Conservation (phyloP, 2,888 invertebrate genomes). For the Cataglyphis rosenhaueri region DNA sequence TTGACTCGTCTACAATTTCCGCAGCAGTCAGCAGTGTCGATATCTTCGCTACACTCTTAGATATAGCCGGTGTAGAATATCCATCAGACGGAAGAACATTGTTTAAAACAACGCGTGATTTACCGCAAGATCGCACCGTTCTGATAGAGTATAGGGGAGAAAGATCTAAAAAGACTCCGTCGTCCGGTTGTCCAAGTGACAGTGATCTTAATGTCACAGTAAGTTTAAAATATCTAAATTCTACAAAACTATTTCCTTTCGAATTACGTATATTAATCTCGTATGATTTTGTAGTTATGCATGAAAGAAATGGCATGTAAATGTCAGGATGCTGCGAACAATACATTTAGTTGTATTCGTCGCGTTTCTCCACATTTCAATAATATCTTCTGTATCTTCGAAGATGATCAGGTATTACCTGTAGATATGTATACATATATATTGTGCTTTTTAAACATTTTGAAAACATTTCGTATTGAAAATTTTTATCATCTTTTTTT, state of each 20-base stretch:
- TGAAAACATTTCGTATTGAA: neutral
- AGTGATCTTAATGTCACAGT: slow-evolving; percentile 88
- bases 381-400: slow-evolving; percentile 89
- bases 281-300: slow-evolving; percentile 87
- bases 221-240: slow-evolving; percentile 74
- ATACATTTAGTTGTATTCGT: slow-evolving; percentile 93
- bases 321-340: slow-evolving; percentile 94
- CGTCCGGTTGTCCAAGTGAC: slow-evolving; percentile 89
- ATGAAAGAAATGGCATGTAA: slow-evolving; percentile 90
- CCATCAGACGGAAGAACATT: slow-evolving; percentile 83
- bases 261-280: neutral
- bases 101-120: slow-evolving; percentile 70
- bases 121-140: slow-evolving; percentile 87
- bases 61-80: slow-evolving; percentile 88
- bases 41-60: slow-evolving; percentile 93
- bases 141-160: slow-evolving; percentile 95
- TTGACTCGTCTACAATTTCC: slow-evolving; percentile 86
- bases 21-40: slow-evolving; percentile 92
- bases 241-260: neutral
- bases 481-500: slow-evolving; percentile 50
- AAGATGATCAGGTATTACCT: slow-evolving; percentile 86
- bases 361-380: slow-evolving; percentile 87
- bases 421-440: neutral
- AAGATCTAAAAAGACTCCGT: slow-evolving; percentile 87
- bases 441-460: neutral